Evolutionary conservation across 1,140 invertebrate species (phyloP).

Genomic region (Cherax quadricarinatus): DNA sequence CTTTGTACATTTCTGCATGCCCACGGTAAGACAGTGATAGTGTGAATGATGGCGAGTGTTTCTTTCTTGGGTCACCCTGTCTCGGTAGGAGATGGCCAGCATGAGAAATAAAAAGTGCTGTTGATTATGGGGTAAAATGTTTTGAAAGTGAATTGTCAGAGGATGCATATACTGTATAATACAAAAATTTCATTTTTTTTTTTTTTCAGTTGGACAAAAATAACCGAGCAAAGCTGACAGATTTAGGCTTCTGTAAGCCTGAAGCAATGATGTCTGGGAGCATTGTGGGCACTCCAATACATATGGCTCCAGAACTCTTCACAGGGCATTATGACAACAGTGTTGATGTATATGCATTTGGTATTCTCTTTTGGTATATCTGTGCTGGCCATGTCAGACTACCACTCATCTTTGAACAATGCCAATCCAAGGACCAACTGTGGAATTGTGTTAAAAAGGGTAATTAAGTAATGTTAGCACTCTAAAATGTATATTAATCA

Average conservation of each 20-base stretch:
- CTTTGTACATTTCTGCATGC: no score
- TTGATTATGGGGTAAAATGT: no score
- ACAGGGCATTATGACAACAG: slow-evolving; percentile 88
- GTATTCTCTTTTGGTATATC: slow-evolving; percentile 94
- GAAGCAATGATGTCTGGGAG: slow-evolving; percentile 93
- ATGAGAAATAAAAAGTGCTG: no score
- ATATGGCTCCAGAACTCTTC: slow-evolving; percentile 94
- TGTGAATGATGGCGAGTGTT: no score
- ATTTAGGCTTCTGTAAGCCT: slow-evolving; percentile 94
- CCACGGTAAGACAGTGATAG: no score
- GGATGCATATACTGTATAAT: no score
- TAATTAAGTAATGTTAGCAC: slow-evolving; percentile 75
- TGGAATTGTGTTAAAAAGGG: slow-evolving; percentile 91
- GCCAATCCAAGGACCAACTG: slow-evolving; percentile 91
- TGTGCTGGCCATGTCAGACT: slow-evolving; percentile 89
- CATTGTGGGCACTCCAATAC: slow-evolving; percentile 91
- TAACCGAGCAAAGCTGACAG: slow-evolving; percentile 89
- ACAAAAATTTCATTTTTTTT: no score
- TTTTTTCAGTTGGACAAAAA: slow-evolving; percentile 82
- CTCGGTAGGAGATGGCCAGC: no score
- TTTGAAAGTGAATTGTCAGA: no score
- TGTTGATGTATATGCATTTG: slow-evolving; percentile 94
- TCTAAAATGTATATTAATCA: no score
- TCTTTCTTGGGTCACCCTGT: no score
- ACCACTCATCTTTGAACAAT: slow-evolving; percentile 89